Base-by-base conservation (phyloP, 2,888 invertebrate genomes). In the Dusona sp. region DNA sequence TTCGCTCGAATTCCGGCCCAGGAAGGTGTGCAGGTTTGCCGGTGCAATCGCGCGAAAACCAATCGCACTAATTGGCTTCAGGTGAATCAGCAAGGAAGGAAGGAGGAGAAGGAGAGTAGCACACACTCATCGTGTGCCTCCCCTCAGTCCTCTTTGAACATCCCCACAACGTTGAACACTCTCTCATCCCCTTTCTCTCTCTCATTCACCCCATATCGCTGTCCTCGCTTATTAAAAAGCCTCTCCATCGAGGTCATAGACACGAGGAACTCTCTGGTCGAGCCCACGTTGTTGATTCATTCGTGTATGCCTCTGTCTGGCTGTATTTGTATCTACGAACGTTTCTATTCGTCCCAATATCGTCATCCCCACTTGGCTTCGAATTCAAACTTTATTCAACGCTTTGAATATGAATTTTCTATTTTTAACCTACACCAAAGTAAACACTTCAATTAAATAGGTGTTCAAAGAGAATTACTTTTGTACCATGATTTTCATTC, bases 11-110 rank as follows among this genome's bases (percentile, higher is more conserved):
- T 73, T 84, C 68, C 80, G 64, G 79, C 72, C 48, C 75, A 68
- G 67, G 72, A 78, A 83, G 57, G 86, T 86, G 70, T 72, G 77
- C 84, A 88, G 84, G 85, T 90, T 90, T 87, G 88, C 84, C 83
- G 72, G 89, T 89, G 88, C 88, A 89, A 90, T 90, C 88, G 88
- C 86, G 88, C 87, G 87, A 86, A 88, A 89, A 88, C 88, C 88
- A 89, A 90, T 89, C 87, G 88, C 83, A 86, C 89, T 89, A 90
- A 91, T 91, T 89, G 88, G 89, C 89, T 89, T 83, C 88, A 84
- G 88, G 88, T 87, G 87, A 88, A 88, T 90, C 88, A 87, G 86
- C 85, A 81, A 82, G 51, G 77, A 48, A 19, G 78, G 78, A 8
- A 16, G 68, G 45, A 22, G 54, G 54, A 19, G 29, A 7, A 54